A percentile compares a stretch with the other conserved stretches of the same genome.
These are phyloP conservation scores for Trematocara macrostoma DNA, from an alignment of 2,113 vertebrate species.

Conservation along the genomic window DNA sequence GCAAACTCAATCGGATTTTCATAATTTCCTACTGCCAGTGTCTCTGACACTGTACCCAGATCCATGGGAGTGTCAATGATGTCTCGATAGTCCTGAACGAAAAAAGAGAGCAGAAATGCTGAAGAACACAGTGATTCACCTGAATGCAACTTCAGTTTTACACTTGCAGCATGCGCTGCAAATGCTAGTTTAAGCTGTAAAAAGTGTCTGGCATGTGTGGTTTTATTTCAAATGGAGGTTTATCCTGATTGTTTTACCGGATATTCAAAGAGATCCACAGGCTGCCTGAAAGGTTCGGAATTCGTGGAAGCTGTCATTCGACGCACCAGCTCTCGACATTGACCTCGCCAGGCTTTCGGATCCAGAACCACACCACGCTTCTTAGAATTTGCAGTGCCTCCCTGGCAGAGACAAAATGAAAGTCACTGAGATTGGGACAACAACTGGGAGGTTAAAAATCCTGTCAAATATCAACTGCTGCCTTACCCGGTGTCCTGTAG, in stretches of 20 bases:
- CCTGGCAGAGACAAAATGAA: constrained; percentile 5
- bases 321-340: constrained; percentile 85
- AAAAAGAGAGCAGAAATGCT: background rate
- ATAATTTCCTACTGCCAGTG: constrained; percentile 85
- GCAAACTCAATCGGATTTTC: constrained; percentile 91
- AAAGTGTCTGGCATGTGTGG: background rate
- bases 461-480: background rate
- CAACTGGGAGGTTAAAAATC: background rate
- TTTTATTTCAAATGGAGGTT: background rate
- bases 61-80: constrained; percentile 95
- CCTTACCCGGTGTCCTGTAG: constrained; percentile 83
- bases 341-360: constrained; percentile 79
- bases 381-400: constrained; percentile 17
- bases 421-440: background rate
- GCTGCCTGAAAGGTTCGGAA: constrained; percentile 88
- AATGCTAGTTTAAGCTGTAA: background rate
- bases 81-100: constrained; percentile 84
- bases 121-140: background rate
- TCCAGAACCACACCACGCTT: constrained; percentile 69
- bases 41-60: constrained; percentile 90
- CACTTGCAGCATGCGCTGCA: background rate
- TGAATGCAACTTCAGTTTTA: background rate
- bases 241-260: constrained; percentile 67
- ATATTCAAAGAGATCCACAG: constrained; percentile 85
- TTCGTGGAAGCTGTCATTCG: constrained; percentile 83